These are phyloP conservation scores for Psittacula echo DNA, from an alignment of 2,797 vertebrate species.

Conservation along the genomic window DNA sequence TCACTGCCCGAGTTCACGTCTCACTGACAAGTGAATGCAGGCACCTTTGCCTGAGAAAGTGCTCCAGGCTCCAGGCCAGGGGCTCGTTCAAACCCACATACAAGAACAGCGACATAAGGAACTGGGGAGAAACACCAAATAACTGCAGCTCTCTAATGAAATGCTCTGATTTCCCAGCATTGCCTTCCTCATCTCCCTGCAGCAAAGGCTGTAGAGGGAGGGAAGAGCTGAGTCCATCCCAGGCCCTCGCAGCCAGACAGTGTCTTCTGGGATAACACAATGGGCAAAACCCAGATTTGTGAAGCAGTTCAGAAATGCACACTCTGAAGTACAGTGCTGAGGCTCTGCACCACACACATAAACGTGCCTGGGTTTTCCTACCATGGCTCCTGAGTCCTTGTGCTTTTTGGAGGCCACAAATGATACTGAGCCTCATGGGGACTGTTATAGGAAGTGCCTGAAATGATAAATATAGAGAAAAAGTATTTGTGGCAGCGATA, in stretches of 20 bases:
- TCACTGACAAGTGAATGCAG: neutral
- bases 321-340: neutral
- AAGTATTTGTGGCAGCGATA: conserved; percentile 52
- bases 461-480: conserved; percentile 51
- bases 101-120: neutral
- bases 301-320: rapidly evolving
- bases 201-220: neutral
- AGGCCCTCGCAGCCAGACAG: rapidly evolving
- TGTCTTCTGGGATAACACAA: rapidly evolving
- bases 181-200: neutral
- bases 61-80: neutral
- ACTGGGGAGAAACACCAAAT: neutral
- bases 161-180: rapidly evolving
- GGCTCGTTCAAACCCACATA: rapidly evolving
- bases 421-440: neutral
- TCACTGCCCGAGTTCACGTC: rapidly evolving
- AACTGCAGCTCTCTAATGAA: neutral
- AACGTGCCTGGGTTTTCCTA: neutral
- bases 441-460: neutral
- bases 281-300: rapidly evolving
- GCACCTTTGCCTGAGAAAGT: neutral
- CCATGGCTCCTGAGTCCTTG: neutral
- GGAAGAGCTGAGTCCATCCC: rapidly evolving
- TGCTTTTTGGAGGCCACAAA: neutral
- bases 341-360: neutral